Conservation (phyloP, 2,888 invertebrate species). For the Dusona sp. region DNA sequence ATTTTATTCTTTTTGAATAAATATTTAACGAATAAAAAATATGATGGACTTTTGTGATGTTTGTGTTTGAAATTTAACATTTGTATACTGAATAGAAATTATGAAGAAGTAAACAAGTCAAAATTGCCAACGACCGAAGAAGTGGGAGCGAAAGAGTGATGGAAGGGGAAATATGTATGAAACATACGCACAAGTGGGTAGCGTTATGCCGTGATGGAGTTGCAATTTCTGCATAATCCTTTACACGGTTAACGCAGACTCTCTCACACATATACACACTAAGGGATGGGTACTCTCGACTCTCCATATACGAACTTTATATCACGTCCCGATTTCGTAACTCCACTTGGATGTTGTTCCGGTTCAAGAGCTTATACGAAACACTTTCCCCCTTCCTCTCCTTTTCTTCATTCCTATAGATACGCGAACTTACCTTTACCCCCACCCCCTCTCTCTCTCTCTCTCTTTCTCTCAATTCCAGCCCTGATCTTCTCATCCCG, state of each 20-base stretch:
- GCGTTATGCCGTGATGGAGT: conserved; percentile 35
- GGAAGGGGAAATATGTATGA: conserved; percentile 18
- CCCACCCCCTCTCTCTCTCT: background rate
- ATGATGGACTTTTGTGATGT: background rate
- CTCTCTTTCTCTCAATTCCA: background rate
- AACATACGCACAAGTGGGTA: conserved; percentile 24
- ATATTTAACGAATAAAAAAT: background rate
- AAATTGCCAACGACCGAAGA: background rate
- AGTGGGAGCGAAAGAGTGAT: background rate
- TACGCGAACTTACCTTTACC: conserved; percentile 28
- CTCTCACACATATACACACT: background rate
- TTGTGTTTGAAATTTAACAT: background rate
- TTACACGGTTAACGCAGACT: conserved; percentile 42
- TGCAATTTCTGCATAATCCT: conserved; percentile 60
- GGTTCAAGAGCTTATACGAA: conserved; percentile 56
- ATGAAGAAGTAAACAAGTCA: background rate
- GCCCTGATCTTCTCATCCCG: conserved; percentile 4
- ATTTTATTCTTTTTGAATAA: background rate
- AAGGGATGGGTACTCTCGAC: background rate
- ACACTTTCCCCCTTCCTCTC: conserved; percentile 10
- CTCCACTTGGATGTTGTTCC: conserved; percentile 61
- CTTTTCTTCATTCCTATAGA: background rate
- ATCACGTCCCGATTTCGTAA: conserved; percentile 53
- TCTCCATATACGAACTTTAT: conserved; percentile 22
- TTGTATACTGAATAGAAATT: background rate